Conservation (phyloP, 2,888 invertebrate species). For the Alcis repandata region DNA sequence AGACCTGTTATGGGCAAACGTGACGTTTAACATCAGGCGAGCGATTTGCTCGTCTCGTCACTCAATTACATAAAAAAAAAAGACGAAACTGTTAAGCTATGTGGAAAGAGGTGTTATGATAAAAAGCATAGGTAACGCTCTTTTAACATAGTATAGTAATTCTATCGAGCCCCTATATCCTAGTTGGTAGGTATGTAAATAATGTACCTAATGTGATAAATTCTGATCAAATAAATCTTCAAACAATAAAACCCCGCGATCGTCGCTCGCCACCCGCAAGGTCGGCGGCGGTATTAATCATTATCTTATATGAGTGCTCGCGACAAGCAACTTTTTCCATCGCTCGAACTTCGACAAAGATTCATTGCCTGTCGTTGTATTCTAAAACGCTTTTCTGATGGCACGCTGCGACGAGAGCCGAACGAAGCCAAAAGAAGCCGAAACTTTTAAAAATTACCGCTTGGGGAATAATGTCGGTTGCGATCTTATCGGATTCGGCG, state of each 20-base stretch:
- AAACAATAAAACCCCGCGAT: conserved; percentile 6
- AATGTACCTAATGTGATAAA: background rate
- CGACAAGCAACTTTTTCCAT: conserved; percentile 58
- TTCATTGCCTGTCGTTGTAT: conserved; percentile 61
- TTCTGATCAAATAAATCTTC: conserved; percentile 5
- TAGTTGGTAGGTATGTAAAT: too few relatives aligned
- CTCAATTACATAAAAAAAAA: too few relatives aligned
- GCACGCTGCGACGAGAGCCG: conserved; percentile 36
- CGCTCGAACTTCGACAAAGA: conserved; percentile 62
- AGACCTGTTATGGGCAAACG: too few relatives aligned
- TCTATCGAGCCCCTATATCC: too few relatives aligned
- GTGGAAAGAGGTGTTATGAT: too few relatives aligned
- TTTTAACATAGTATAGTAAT: too few relatives aligned
- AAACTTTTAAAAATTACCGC: conserved; percentile 60
- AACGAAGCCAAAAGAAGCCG: conserved; percentile 43
- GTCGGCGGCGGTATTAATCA: conserved; percentile 45
- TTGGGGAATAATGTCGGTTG: conserved; percentile 51
- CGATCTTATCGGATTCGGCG: conserved; percentile 45
- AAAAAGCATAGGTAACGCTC: too few relatives aligned
- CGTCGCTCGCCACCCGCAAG: conserved; percentile 13
- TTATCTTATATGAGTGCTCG: conserved; percentile 47
- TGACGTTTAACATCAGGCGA: too few relatives aligned
- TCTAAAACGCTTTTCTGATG: conserved; percentile 58
- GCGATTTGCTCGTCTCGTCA: too few relatives aligned
- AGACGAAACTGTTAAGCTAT: too few relatives aligned